phyloP scores from a whole-genome alignment of 2,888 invertebrate species.

The Chromoteleia sp. region DNA sequence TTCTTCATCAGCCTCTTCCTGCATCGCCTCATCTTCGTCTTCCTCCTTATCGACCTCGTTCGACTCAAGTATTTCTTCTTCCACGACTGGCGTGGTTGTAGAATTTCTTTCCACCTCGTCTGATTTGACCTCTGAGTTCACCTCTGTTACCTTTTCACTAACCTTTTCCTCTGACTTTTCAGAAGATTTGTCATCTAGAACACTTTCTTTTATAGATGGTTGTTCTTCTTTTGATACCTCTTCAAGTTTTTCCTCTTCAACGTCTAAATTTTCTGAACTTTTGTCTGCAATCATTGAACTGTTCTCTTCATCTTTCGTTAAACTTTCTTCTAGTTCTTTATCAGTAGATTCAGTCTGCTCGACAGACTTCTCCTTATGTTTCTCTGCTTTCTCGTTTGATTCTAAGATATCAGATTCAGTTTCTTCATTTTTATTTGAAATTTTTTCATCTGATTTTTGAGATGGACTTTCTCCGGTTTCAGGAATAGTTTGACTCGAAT shows the following conservation, averaged over 20 bases:
- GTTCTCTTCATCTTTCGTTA: not conserved
- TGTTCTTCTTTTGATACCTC: not conserved
- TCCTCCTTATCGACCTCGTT: conserved; percentile 33
- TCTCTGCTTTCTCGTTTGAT: conserved; percentile 66
- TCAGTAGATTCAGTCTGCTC: not conserved
- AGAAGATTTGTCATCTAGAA: not conserved
- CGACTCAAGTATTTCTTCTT: conserved; percentile 29
- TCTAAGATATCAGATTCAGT: conserved; percentile 52
- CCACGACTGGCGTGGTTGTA: conserved; percentile 10
- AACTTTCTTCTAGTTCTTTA: conserved; percentile 18
- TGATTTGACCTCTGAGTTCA: conserved; percentile 58
- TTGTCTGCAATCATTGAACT: not conserved
- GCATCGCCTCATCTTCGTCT: conserved; percentile 23
- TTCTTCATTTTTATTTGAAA: conserved; percentile 36
- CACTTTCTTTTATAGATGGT: not conserved
- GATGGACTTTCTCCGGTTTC: conserved; percentile 20
- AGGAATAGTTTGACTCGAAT: not conserved
- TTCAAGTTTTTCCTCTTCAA: conserved; percentile 46
- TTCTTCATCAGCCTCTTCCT: conserved; percentile 23
- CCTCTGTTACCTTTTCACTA: conserved; percentile 56
- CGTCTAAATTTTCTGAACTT: conserved; percentile 16
- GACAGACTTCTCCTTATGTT: not conserved
- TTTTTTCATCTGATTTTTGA: conserved; percentile 24
- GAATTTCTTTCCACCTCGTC: conserved; percentile 65
- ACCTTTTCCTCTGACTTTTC: conserved; percentile 51